Percentiles rank a stretch among this genome's conserved stretches.
Conservation (phyloP, 2,113 vertebrate genomes). For the Scomber colias region DNA sequence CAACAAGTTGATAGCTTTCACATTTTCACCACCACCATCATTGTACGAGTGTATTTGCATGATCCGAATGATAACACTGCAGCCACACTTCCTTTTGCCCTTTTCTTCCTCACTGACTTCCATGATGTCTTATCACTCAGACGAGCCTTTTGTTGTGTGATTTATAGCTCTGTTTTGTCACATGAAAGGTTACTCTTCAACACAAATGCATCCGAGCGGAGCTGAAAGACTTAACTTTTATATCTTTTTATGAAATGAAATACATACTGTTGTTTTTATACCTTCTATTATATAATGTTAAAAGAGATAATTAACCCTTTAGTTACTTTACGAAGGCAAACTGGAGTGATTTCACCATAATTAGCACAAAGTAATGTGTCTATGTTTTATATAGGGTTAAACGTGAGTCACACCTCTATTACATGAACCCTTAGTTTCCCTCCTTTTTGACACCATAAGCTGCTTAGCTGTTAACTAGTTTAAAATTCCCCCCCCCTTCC, state of each 20-base stretch:
- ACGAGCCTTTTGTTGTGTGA: constrained; percentile 35
- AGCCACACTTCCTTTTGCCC: constrained; percentile 61
- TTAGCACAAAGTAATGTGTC: not conserved
- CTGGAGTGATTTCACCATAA: not conserved
- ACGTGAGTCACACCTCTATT: not conserved
- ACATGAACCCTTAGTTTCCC: too few species aligned
- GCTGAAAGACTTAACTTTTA: not conserved
- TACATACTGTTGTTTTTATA: too few species aligned
- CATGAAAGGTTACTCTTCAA: not conserved
- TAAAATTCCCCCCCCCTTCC: too few species aligned
- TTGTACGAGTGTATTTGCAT: constrained; percentile 66
- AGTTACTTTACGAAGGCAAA: not conserved
- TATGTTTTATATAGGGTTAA: not conserved
- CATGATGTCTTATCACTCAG: constrained; percentile 44
- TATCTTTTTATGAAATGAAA: not conserved
- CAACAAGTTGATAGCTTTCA: not conserved
- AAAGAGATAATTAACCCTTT: not conserved
- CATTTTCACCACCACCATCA: not conserved
- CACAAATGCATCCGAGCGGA: not conserved
- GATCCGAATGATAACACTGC: constrained; percentile 50
- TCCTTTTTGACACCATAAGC: too few species aligned
- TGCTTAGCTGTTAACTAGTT: too few species aligned
- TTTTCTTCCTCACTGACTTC: constrained; percentile 47
- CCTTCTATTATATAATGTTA: not conserved
- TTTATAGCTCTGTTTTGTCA: constrained; percentile 10